A percentile compares a stretch with the other conserved stretches of the same genome.
These are phyloP conservation scores for Laspeyria flexula DNA, from an alignment of 2,888 invertebrate genomes.

Conservation along the genomic window DNA sequence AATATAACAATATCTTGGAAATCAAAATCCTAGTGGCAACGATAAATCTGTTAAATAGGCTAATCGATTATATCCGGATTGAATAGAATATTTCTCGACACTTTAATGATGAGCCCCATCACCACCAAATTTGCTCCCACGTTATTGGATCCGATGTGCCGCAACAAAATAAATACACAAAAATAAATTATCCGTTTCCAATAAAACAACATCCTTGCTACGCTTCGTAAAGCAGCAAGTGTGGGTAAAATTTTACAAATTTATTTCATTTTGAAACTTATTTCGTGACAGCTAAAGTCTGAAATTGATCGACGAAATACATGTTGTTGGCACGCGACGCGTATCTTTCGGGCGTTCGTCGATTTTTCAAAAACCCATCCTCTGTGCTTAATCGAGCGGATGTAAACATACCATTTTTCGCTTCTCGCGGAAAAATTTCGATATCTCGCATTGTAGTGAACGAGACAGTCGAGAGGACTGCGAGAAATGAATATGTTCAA, in stretches of 20 bases:
- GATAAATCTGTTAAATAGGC: neutral
- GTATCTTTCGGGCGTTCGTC: constrained; percentile 60
- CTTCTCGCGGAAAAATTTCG: constrained; percentile 73
- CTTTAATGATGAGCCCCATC: constrained; percentile 28
- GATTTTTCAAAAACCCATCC: constrained; percentile 77
- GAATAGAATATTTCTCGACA: constrained; percentile 13
- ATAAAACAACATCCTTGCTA: constrained; percentile 78
- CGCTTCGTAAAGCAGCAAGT: constrained; percentile 59
- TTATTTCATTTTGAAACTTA: constrained; percentile 48
- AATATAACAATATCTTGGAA: neutral
- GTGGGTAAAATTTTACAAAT: constrained; percentile 26
- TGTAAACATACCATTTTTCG: constrained; percentile 83
- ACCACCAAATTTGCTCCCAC: constrained; percentile 61
- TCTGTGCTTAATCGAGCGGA: constrained; percentile 80
- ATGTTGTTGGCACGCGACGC: constrained; percentile 61
- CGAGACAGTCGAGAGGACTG: constrained; percentile 58
- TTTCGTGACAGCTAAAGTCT: constrained; percentile 31
- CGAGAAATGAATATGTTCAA: constrained; percentile 81
- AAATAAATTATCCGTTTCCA: constrained; percentile 84
- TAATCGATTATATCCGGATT: neutral
- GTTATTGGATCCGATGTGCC: constrained; percentile 72
- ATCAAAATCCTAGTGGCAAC: neutral
- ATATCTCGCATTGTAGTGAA: constrained; percentile 67
- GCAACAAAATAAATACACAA: constrained; percentile 79
- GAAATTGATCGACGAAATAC: constrained; percentile 29